Evolutionary conservation across 1,140 invertebrate genomes (phyloP), one percentile per base, ranked within the genome.

Genomic region (Philopotamus ludificatus): DNA sequence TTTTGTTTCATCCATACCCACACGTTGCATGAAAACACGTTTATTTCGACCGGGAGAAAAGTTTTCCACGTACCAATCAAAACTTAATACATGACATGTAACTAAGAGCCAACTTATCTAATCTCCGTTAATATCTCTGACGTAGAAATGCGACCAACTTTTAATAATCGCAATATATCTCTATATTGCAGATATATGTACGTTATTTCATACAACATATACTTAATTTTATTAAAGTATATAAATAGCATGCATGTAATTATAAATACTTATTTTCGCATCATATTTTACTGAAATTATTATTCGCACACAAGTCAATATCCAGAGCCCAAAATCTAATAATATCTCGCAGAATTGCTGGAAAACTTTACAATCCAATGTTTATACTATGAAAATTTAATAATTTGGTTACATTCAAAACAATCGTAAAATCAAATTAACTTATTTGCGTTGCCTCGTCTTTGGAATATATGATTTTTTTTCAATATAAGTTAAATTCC

Each of bases 351-450:
- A 34, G 28, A 34, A 7, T 34, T 12, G 12, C 28, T 12, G 4
- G 4, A 34, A 34, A n/a, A 34, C 4, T 34, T 34, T 34, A 34
- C 28, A 34, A 4, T 34, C n/a, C 28, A 12, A 34, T 34, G 28
- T 34, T 34, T 34, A 34, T 34, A 34, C 4, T 34, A 57, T 57
- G 54, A 57, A 57, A 57, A 41, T 57, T 57, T 39, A 57, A 57
- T 57, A 57, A 57, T 57, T 42, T 20, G 34, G 34, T 57, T 57
- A 18, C 23, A 57, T 39, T 42, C 54, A 39, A 57, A 57, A 39
- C 28, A 57, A 57, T 57, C 54, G 23, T 20, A 12, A 41, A 57
- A 57, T 57, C 54, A 39, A 39, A 57, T 57, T 57, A 57, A 34
- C 51, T 54, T 20, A 34, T n/a, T 25, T 34, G 15, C 23, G 21